Evolutionary conservation across 2,797 vertebrate species (phyloP).

Genomic region (Paramormyrops hopkinsi): DNA sequence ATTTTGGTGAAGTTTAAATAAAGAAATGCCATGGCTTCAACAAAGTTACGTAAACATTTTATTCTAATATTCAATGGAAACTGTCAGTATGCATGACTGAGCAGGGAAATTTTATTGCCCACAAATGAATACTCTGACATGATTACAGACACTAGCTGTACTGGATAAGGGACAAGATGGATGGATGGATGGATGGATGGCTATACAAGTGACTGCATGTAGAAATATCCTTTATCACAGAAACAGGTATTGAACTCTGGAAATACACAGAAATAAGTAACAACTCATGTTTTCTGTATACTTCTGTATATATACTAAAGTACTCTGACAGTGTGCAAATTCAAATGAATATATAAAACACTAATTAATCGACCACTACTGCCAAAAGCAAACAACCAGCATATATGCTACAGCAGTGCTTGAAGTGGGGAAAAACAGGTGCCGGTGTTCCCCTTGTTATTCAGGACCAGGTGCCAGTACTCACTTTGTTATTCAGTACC

Average conservation of each 20-base stretch:
- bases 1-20: background rate
- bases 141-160: background rate
- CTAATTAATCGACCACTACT: background rate
- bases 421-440: background rate
- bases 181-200: background rate
- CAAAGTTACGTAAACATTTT: background rate
- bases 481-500: background rate
- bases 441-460: background rate
- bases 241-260: background rate
- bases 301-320: background rate
- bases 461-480: background rate
- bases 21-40: background rate
- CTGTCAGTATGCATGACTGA: background rate
- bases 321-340: background rate
- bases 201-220: background rate
- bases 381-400: background rate
- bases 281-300: background rate
- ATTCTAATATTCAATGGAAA: background rate
- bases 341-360: background rate
- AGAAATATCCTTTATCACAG: background rate
- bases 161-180: background rate
- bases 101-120: background rate
- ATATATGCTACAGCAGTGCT: background rate
- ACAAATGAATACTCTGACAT: background rate
- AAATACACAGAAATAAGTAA: background rate